Conservation (phyloP, 1,140 invertebrate species). For the Drosophila grimshawi region DNA sequence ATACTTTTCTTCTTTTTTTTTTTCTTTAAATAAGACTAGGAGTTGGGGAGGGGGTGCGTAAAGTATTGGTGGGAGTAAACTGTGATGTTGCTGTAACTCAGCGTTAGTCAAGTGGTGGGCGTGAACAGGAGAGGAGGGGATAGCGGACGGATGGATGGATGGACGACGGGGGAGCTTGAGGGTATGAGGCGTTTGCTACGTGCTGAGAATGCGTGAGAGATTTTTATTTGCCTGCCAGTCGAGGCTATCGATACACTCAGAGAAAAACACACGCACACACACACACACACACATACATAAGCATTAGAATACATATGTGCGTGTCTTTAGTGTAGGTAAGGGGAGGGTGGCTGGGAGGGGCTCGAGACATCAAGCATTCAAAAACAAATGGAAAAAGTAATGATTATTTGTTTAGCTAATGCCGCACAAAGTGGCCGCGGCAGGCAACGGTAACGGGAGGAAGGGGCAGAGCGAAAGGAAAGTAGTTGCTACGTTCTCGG, state of each 20-base stretch:
- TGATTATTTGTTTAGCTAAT: conserved; percentile 83
- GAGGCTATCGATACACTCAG: conserved; percentile 67
- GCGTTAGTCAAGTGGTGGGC: conserved; percentile 60
- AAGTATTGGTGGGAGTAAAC: conserved; percentile 32
- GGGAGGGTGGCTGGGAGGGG: background rate
- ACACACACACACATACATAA: conserved; percentile 1
- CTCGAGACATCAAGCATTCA: conserved; percentile 56
- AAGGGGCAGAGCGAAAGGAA: background rate
- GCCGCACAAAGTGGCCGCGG: conserved; percentile 77
- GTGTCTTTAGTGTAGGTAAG: conserved; percentile 13
- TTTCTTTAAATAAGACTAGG: conserved; percentile 61
- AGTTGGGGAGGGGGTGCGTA: background rate
- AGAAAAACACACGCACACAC: conserved; percentile 33
- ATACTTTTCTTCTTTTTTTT: conserved; percentile 57
- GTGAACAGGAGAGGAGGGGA: conserved; percentile 5
- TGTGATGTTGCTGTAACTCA: conserved; percentile 51
- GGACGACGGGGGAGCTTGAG: background rate
- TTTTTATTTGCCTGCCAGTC: conserved; percentile 72
- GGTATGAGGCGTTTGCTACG: conserved; percentile 62
- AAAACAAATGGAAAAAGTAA: conserved; percentile 82
- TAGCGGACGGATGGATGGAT: no score
- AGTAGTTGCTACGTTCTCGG: conserved; percentile 8
- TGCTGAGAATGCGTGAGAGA: conserved; percentile 80
- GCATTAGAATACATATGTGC: conserved; percentile 28
- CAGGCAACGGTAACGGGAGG: background rate